Evolutionary conservation across 2,113 vertebrate species (phyloP).

Genomic region (Genyomyrus donnyi): DNA sequence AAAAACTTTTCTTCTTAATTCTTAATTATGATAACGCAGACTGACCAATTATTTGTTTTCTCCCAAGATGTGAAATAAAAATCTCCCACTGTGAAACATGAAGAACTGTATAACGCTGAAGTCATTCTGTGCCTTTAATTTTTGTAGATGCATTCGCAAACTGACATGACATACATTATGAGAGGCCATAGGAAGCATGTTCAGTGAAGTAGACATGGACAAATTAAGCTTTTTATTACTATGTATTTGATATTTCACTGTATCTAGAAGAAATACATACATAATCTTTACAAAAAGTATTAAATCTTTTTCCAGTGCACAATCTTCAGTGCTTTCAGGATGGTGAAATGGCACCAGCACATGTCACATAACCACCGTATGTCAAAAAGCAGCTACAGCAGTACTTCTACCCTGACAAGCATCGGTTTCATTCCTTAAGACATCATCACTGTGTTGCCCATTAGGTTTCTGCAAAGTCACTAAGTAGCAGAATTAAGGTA

Average conservation of each 20-base stretch:
- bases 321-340: background rate
- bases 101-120: background rate
- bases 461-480: background rate
- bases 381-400: background rate
- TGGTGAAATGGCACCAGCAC: background rate
- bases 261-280: background rate
- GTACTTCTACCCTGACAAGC: background rate
- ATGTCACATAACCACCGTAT: background rate
- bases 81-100: background rate
- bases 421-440: background rate
- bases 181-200: background rate
- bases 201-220: background rate
- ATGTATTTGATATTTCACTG: background rate
- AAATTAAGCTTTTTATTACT: background rate
- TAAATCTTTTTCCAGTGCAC: background rate
- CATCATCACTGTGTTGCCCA: background rate
- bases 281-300: background rate
- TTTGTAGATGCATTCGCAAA: background rate
- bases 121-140: background rate
- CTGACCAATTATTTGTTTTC: background rate
- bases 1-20: background rate
- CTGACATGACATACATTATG: background rate
- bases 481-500: background rate
- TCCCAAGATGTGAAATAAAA: background rate
- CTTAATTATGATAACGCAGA: background rate